These are phyloP conservation scores for Enteromius trimaculatus DNA, from an alignment of 2,797 vertebrate genomes.

Conservation along the genomic window DNA sequence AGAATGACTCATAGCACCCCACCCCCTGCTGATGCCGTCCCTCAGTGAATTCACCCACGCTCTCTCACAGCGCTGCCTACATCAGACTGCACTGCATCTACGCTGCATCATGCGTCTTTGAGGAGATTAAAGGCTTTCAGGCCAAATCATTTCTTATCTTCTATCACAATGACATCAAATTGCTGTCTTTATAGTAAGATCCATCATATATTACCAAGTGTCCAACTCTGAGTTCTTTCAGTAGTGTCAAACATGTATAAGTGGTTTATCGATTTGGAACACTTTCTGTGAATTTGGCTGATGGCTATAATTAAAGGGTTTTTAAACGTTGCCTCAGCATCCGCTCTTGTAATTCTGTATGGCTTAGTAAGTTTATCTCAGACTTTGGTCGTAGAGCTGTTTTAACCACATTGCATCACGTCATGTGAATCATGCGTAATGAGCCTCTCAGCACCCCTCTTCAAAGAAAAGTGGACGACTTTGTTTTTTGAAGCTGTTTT, in stretches of 20 bases:
- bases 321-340: conserved; percentile 5
- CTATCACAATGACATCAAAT: conserved; percentile 21
- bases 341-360: background rate
- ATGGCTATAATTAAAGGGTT: conserved; percentile 1
- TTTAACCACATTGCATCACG: conserved; percentile 56
- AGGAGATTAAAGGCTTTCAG: conserved; percentile 33
- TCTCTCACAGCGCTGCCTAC: conserved; percentile 26
- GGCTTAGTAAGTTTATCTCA: conserved; percentile 9
- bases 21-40: conserved; percentile 45
- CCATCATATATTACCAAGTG: conserved; percentile 8
- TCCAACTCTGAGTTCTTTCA: conserved; percentile 10
- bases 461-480: conserved; percentile 52
- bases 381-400: conserved; percentile 49
- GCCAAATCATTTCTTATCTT: conserved; percentile 32
- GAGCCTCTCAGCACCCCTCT: conserved; percentile 38
- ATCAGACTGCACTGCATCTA: conserved; percentile 5
- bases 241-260: background rate
- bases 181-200: conserved; percentile 19
- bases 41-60: conserved; percentile 66
- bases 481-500: conserved; percentile 41
- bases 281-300: background rate
- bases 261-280: background rate
- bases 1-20: conserved; percentile 53
- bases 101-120: conserved; percentile 4
- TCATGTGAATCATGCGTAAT: conserved; percentile 17